A percentile compares a stretch with the other conserved stretches of the same genome.
Evolutionary conservation across 2,113 vertebrate species (phyloP).

Genomic region (Pogonocichla stellata): DNA sequence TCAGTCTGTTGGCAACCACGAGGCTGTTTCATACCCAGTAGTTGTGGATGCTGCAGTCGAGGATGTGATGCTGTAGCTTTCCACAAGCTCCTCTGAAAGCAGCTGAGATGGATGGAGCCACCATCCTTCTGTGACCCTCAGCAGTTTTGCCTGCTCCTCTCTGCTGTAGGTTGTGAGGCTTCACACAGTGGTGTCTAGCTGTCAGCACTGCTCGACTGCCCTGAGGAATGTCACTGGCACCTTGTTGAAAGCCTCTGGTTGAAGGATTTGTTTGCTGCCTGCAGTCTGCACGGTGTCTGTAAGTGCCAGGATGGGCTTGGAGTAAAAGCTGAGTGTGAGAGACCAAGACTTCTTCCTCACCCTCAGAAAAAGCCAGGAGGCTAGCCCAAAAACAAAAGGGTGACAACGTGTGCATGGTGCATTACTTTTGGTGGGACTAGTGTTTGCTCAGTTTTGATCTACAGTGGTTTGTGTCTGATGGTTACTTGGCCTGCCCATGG

Average conservation of each 20-base stretch:
- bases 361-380: background rate
- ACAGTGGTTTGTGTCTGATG: background rate
- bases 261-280: background rate
- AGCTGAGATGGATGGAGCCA: background rate
- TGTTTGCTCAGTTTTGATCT: background rate
- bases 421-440: background rate
- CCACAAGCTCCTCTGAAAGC: background rate
- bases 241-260: background rate
- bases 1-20: background rate
- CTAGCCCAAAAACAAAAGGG: background rate
- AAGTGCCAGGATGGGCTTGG: background rate
- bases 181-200: accelerated
- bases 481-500: background rate
- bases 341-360: background rate
- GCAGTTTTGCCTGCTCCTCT: background rate
- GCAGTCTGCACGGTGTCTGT: background rate
- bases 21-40: background rate
- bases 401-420: background rate
- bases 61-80: background rate
- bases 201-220: background rate
- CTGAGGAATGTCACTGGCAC: background rate
- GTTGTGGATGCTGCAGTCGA: background rate
- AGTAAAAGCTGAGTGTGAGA: background rate
- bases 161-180: background rate
- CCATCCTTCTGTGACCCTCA: accelerated